Conservation (phyloP, 2,888 invertebrate species). For the Hydrotaea diabolus region DNA sequence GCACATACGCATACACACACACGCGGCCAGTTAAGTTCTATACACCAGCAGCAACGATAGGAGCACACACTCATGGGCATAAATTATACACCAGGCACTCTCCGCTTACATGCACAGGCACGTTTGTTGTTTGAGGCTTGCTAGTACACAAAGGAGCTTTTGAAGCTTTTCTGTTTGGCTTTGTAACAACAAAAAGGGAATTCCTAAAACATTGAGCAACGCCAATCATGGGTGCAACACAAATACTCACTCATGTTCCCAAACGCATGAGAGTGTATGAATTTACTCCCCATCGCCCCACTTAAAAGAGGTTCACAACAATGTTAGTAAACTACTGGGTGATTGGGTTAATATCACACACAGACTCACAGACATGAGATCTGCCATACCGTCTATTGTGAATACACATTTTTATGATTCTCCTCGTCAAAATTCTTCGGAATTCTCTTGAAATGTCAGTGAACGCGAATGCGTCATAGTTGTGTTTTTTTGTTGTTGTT, state of each 20-base stretch:
- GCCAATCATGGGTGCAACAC: slow-evolving; percentile 19
- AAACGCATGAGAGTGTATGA: not conserved
- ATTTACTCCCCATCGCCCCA: not conserved
- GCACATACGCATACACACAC: slow-evolving; percentile 14
- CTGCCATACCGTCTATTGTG: too few relatives aligned
- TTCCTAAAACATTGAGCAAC: slow-evolving; percentile 4
- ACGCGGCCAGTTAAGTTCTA: not conserved
- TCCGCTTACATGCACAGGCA: not conserved
- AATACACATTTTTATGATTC: not conserved
- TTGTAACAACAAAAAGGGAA: slow-evolving; percentile 7
- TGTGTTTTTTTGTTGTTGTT: not conserved
- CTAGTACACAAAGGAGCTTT: not conserved
- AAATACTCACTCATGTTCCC: not conserved
- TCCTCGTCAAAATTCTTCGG: not conserved
- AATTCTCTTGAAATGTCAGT: slow-evolving; percentile 20
- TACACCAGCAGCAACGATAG: not conserved
- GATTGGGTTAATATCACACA: slow-evolving; percentile 42
- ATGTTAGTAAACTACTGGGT: slow-evolving; percentile 55
- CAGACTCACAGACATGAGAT: not conserved
- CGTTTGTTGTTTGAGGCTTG: not conserved
- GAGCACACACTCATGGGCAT: not conserved
- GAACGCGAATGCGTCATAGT: slow-evolving; percentile 6
- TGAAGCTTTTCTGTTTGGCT: not conserved
- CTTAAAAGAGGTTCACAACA: slow-evolving; percentile 6
- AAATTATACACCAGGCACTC: not conserved